Evolutionary conservation across 2,797 vertebrate species (phyloP).

Genomic region (Xyrichtys novacula): DNA sequence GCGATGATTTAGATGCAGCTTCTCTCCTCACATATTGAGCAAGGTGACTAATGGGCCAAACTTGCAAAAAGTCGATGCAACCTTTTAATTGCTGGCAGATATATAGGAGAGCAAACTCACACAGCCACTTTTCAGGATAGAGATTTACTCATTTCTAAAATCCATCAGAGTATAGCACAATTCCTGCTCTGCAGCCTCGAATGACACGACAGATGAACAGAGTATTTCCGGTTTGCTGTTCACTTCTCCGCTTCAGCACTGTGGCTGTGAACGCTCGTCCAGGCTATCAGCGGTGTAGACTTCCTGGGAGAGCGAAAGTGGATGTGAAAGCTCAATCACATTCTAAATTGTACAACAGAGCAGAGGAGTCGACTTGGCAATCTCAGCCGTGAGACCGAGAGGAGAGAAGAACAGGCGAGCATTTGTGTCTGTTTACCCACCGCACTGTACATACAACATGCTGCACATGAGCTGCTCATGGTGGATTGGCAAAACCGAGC

Average conservation of each 20-base stretch:
- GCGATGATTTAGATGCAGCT: constrained; percentile 58
- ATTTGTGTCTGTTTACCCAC: constrained; percentile 66
- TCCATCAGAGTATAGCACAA: constrained; percentile 21
- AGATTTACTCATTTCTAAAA: constrained; percentile 44
- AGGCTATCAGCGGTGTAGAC: constrained; percentile 65
- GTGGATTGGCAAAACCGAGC: constrained; percentile 65
- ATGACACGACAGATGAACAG: constrained; percentile 33
- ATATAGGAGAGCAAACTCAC: constrained; percentile 33
- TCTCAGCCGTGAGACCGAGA: constrained; percentile 64
- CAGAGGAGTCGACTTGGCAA: constrained; percentile 79
- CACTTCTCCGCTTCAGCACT: constrained; percentile 36
- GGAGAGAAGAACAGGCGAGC: constrained; percentile 48
- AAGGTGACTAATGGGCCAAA: constrained; percentile 59
- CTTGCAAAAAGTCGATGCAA: constrained; percentile 57
- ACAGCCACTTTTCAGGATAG: constrained; percentile 26
- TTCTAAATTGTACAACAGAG: constrained; percentile 82
- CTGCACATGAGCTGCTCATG: constrained; percentile 57
- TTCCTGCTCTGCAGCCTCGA: constrained; percentile 29
- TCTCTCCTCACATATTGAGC: constrained; percentile 51
- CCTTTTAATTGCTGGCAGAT: constrained; percentile 64
- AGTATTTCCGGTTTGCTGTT: constrained; percentile 50
- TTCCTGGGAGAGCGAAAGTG: constrained; percentile 75
- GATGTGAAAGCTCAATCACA: constrained; percentile 85
- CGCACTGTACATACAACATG: constrained; percentile 56
- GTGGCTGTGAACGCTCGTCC: constrained; percentile 57